Base-by-base conservation (phyloP, 1,140 invertebrate genomes). In the Hycleus phaleratus region DNA sequence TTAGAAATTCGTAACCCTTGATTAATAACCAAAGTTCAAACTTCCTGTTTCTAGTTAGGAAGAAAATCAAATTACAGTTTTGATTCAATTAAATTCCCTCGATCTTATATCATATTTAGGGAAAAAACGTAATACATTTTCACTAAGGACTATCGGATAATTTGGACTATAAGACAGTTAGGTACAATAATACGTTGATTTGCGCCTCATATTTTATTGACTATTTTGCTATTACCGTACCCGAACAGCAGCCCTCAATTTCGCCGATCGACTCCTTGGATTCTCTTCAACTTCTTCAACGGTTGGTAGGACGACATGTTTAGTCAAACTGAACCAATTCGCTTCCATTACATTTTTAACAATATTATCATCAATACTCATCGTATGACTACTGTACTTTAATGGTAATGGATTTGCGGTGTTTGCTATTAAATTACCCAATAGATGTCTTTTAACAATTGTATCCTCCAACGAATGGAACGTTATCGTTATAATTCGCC, bases 391-490 rank as follows among this genome's bases (percentile, higher is more conserved):
- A 12, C 74, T 73, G 65, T 85, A 90, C 66, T 83, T 86, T 10
- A 88, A 69, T 0, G 87, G 81, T 5, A 87, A 65, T 4, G 77
- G 75, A 73, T 86, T 88, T 8, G 82, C 80, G 12, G 79, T 67
- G 61, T 84, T 82, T 60, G 88, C 83, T 18, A 82, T 75, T 44
- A 90, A 78, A 68, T 90, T 85, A 1, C 88, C 90, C 47, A 81
- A 75, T 26, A 98, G 79, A 74, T 97, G 92, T 38, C 91, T 78
- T 75, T 98, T 97, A 0, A 97, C 85, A 59, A 98, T 91, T n/a
- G 87, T 87, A 75, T 98, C 95, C 80, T 98, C 95, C 24, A 97
- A 74, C 0, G 91, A 95, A 75, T 97, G 94, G 75, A 97, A 97
- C 4, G 88, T 85, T 5, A 98, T 82, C 1, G 88, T 87, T 1